phyloP scores from a whole-genome alignment of 1,140 invertebrate species.

The Plutomurus gul region DNA sequence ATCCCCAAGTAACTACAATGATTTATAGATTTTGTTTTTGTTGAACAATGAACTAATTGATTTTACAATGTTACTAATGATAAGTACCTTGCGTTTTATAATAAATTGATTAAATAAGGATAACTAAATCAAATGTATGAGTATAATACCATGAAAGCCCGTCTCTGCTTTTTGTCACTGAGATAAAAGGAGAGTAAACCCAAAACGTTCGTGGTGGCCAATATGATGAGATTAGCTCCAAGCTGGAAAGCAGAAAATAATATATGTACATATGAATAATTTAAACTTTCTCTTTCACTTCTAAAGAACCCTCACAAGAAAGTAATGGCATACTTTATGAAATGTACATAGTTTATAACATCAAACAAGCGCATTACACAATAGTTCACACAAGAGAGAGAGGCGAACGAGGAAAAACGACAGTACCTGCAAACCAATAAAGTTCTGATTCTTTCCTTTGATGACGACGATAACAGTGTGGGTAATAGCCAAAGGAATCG shows the following conservation, averaged over 20 bases:
- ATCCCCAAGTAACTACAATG: too few species aligned
- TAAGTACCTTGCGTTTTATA: too few species aligned
- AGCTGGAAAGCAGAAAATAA: slow-evolving; percentile 67
- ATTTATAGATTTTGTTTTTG: too few species aligned
- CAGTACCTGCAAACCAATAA: slow-evolving; percentile 64
- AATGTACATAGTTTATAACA: too few species aligned
- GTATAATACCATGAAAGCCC: slow-evolving; percentile 84
- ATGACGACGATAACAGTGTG: slow-evolving; percentile 65
- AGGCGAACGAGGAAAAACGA: background rate
- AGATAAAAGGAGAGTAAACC: slow-evolving; percentile 79
- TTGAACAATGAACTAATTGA: too few species aligned
- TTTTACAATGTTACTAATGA: too few species aligned
- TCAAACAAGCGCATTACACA: background rate
- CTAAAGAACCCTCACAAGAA: slow-evolving; percentile 18
- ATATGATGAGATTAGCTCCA: slow-evolving; percentile 70
- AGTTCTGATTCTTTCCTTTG: slow-evolving; percentile 57
- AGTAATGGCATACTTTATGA: too few species aligned
- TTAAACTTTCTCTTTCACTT: too few species aligned
- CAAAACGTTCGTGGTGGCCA: slow-evolving; percentile 71
- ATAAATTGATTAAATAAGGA: too few species aligned
- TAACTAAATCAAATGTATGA: too few species aligned
- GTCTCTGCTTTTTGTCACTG: slow-evolving; percentile 81
- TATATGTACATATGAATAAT: too few species aligned
- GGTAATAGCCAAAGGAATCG: slow-evolving; percentile 63
- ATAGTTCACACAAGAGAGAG: too few species aligned